Evolutionary conservation across 2,888 invertebrate species (phyloP).

Genomic region (Baccha elongata): DNA sequence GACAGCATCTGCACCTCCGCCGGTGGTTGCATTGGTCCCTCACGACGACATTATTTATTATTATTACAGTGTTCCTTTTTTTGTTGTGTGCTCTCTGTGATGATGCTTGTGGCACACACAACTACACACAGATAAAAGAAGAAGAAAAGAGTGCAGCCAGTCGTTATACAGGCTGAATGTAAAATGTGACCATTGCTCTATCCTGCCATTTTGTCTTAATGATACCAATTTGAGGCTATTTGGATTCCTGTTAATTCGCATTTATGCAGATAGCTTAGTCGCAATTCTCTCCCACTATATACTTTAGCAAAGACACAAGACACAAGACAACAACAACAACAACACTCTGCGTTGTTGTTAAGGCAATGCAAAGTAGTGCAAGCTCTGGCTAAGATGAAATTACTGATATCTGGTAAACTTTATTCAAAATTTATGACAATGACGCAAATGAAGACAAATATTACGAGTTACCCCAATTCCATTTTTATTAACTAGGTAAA

Average conservation of each 20-base stretch:
- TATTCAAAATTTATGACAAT: conserved; percentile 67
- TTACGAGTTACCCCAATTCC: conserved; percentile 64
- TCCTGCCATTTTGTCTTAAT: conserved; percentile 73
- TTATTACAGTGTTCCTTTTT: conserved; percentile 65
- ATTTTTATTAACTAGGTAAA: conserved; percentile 46
- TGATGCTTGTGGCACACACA: conserved; percentile 23
- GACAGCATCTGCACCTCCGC: conserved; percentile 71
- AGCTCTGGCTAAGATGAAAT: conserved; percentile 59
- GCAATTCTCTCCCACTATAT: conserved; percentile 66
- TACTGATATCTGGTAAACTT: conserved; percentile 61
- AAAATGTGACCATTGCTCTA: conserved; percentile 72
- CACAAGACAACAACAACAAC: conserved; percentile 20
- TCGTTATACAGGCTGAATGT: conserved; percentile 60
- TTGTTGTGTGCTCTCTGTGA: conserved; percentile 22
- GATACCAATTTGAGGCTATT: conserved; percentile 73
- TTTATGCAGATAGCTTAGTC: conserved; percentile 71
- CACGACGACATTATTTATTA: conserved; percentile 74
- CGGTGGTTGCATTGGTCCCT: conserved; percentile 72
- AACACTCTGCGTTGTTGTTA: background rate
- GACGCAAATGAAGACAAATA: conserved; percentile 71
- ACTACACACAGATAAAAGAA: conserved; percentile 29
- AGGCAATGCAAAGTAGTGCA: conserved; percentile 29
- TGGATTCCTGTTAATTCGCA: conserved; percentile 73
- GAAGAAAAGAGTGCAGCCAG: conserved; percentile 25
- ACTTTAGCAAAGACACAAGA: conserved; percentile 3